Base-by-base conservation (phyloP, 1,140 invertebrate genomes). In the Gerris buenoi region DNA sequence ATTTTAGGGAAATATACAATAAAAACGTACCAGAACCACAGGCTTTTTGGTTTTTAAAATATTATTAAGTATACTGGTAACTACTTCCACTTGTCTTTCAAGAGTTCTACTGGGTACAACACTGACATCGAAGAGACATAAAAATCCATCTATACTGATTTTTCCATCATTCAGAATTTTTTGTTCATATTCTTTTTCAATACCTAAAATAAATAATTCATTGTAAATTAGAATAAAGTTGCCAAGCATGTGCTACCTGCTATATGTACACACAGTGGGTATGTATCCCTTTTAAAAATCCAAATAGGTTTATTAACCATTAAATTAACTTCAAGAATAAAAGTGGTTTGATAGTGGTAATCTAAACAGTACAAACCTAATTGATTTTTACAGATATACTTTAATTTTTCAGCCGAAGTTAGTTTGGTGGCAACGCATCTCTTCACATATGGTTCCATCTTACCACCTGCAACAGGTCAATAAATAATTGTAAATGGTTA, bases 341-440 rank as follows among this genome's bases (percentile, higher is more conserved):
- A n/a, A n/a, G n/a, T n/a, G n/a, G n/a, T n/a, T n/a, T n/a, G n/a
- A n/a, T n/a, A n/a, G n/a, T n/a, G n/a, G n/a, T n/a, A n/a, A n/a
- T n/a, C n/a, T n/a, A n/a, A n/a, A n/a, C n/a, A n/a, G n/a, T n/a
- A n/a, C n/a, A n/a, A n/a, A n/a, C 93, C 94, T 73, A 97, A 80
- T 76, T 98, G 95, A 81, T 97, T 96, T 80, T 97, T 97, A 81
- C 95, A 98, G 74, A 97, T 96, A 75, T 98, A 98, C 93, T 97
- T 97, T 18, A 98, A 80, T 75, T 98, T 98, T 79, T 97, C 95
- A 0, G 94, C 93, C 0, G 93, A 97, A 68, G 89, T 88, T 10
- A 98, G 85, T 75, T 95, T 95, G 0, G 91, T 92, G n/a, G 87
- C 82, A 29, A 89, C 84, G 78, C 93, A 96, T 69, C 96, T 79